A percentile compares a stretch with the other conserved stretches of the same genome.
These are phyloP conservation scores for Pangasius krempfi DNA, from an alignment of 2,797 vertebrate species.

Conservation along the genomic window DNA sequence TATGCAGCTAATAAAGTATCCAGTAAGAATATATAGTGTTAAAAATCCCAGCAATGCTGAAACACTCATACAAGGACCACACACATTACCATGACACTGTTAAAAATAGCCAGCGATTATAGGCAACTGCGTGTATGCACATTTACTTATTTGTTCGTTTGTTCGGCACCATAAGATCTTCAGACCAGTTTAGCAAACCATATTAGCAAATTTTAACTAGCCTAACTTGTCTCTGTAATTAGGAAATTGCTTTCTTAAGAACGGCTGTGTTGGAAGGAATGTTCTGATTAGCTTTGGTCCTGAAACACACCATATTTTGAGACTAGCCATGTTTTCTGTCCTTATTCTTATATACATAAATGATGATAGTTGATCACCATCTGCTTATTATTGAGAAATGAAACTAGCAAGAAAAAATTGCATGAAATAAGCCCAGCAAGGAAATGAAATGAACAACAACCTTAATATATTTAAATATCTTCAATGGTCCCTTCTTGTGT, in stretches of 20 bases:
- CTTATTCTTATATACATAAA: not conserved
- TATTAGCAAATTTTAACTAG: not conserved
- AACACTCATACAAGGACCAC: not conserved
- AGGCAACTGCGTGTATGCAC: not conserved
- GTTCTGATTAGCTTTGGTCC: not conserved
- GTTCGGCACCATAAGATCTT: not conserved
- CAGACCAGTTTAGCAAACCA: not conserved
- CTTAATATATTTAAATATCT: not conserved
- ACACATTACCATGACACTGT: not conserved
- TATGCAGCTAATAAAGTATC: not conserved
- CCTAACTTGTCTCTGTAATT: not conserved
- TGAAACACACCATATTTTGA: not conserved
- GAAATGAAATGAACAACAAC: not conserved
- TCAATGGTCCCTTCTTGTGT: not conserved
- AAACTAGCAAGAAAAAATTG: not conserved
- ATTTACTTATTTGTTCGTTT: not conserved
- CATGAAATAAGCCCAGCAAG: not conserved
- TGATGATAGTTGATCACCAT: not conserved
- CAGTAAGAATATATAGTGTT: not conserved
- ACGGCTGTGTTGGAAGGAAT: not conserved
- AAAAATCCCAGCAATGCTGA: not conserved
- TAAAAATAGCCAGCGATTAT: too few species aligned
- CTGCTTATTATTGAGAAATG: not conserved
- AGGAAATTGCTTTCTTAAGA: not conserved
- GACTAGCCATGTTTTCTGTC: not conserved